Percentiles rank a stretch among this genome's conserved stretches.
Evolutionary conservation across 2,113 vertebrate species (phyloP).

Genomic region (Petaurus breviceps): DNA sequence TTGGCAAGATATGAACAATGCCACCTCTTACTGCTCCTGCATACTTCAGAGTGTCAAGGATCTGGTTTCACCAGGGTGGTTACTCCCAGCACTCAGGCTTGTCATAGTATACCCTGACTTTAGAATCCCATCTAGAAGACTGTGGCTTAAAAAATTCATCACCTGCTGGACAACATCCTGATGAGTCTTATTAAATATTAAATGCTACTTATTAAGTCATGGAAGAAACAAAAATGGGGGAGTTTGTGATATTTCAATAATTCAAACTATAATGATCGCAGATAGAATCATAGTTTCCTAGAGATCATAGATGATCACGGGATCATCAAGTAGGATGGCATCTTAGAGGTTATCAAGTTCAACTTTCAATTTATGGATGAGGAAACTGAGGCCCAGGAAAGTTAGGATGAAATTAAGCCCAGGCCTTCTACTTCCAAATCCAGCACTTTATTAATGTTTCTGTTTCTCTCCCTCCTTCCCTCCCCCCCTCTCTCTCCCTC

Average conservation of each 20-base stretch:
- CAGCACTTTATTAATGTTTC: too few relatives aligned
- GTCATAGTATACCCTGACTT: neutral
- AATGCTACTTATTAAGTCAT: conserved; percentile 31
- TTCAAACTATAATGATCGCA: neutral
- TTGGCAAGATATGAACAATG: conserved; percentile 25
- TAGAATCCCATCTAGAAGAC: neutral
- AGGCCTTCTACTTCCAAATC: too few relatives aligned
- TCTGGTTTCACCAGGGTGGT: neutral
- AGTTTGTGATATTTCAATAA: neutral
- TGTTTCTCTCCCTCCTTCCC: too few relatives aligned
- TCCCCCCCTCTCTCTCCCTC: too few relatives aligned
- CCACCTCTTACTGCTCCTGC: neutral
- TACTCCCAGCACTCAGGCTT: neutral
- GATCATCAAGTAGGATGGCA: neutral
- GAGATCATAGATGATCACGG: neutral
- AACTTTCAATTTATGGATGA: too few relatives aligned
- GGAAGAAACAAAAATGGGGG: neutral
- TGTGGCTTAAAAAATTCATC: neutral
- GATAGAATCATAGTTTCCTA: neutral
- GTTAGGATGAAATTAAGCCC: too few relatives aligned
- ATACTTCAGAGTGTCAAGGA: neutral
- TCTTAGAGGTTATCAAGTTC: too few relatives aligned
- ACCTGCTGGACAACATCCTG: neutral
- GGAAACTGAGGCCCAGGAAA: too few relatives aligned
- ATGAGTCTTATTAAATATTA: neutral